phyloP scores from a whole-genome alignment of 1,140 invertebrate species.

The Cyrtorhinus lividipennis region DNA sequence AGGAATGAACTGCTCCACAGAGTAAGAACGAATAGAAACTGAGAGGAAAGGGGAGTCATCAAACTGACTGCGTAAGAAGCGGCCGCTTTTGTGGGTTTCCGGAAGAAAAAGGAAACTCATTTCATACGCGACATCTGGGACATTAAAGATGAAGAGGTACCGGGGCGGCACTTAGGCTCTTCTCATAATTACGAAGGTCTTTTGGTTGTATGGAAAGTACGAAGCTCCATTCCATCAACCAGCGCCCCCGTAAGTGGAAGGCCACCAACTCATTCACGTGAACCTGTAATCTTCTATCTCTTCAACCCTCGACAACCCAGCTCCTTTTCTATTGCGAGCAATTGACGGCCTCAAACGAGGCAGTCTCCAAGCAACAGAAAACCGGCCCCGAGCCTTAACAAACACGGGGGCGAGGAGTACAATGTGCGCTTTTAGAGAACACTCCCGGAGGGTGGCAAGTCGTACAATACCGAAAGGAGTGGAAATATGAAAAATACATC shows the following conservation, averaged over 20 bases:
- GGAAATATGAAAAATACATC: too few species aligned
- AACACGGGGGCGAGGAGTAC: too few species aligned
- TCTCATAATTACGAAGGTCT: conserved; percentile 2
- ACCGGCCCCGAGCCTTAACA: too few species aligned
- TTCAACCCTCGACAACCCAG: not conserved
- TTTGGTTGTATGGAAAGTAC: not conserved
- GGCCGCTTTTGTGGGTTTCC: conserved; percentile 2
- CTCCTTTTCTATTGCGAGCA: not conserved
- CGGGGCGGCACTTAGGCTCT: not conserved
- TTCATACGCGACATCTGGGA: conserved; percentile 1
- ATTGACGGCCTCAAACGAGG: too few species aligned
- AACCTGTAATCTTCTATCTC: not conserved
- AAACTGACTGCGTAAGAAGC: conserved; percentile 6
- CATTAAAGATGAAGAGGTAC: conserved; percentile 4
- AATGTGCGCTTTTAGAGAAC: too few species aligned
- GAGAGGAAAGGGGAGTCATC: not conserved
- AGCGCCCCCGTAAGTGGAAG: not conserved
- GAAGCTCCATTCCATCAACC: not conserved
- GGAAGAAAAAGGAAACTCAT: conserved; percentile 8
- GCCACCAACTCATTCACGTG: not conserved
- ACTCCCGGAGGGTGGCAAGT: too few species aligned
- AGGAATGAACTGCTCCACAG: too few species aligned
- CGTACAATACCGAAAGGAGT: too few species aligned
- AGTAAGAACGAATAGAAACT: not conserved
- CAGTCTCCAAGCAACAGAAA: too few species aligned